These are phyloP conservation scores for Netelia melanura DNA, from an alignment of 2,888 invertebrate genomes.

Conservation along the genomic window DNA sequence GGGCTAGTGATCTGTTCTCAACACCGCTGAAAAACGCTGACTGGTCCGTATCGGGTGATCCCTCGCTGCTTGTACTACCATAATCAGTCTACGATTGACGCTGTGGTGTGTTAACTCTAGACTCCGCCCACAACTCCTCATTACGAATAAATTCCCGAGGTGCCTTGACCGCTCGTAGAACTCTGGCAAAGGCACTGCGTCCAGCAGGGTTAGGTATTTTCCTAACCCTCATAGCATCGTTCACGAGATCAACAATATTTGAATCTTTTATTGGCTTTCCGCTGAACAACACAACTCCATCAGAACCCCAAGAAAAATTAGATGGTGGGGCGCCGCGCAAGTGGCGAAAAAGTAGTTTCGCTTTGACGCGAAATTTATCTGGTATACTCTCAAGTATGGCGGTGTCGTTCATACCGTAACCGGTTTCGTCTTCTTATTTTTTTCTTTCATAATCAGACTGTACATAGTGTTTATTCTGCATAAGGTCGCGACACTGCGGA, in stretches of 20 bases:
- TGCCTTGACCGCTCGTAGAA: slow-evolving; percentile 29
- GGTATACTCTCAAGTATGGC: no score
- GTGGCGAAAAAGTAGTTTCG: neutral
- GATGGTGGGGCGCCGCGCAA: neutral
- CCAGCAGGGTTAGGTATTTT: slow-evolving; percentile 27
- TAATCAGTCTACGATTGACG: slow-evolving; percentile 26
- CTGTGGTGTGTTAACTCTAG: slow-evolving; percentile 24
- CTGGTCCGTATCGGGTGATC: slow-evolving; percentile 7
- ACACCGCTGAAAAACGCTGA: slow-evolving; percentile 18
- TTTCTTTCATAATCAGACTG: no score
- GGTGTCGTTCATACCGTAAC: no score
- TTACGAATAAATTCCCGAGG: slow-evolving; percentile 45
- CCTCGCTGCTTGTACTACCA: neutral
- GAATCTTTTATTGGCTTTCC: slow-evolving; percentile 40
- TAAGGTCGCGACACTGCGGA: no score
- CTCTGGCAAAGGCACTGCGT: slow-evolving; percentile 29
- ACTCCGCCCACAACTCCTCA: slow-evolving; percentile 10
- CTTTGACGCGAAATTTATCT: no score
- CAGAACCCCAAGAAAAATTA: neutral
- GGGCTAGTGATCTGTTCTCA: neutral
- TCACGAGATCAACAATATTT: slow-evolving; percentile 59
- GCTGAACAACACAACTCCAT: neutral
- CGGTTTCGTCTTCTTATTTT: no score
- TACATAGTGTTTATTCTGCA: no score
- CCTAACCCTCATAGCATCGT: slow-evolving; percentile 44